phyloP scores from a whole-genome alignment of 2,888 invertebrate species.

The Diadegma fenestrale region DNA sequence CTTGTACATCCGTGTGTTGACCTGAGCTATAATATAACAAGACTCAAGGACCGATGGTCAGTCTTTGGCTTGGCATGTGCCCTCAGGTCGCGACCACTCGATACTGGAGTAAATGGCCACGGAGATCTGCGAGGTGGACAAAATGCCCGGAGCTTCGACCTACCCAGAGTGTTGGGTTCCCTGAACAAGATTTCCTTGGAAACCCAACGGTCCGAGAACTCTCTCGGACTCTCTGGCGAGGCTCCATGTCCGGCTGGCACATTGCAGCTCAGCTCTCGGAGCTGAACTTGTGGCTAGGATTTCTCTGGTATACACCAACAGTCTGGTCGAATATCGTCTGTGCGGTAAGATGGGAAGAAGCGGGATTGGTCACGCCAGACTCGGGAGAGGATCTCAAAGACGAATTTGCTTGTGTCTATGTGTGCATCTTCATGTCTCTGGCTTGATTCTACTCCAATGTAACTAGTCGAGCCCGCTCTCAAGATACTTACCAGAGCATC shows the following conservation, averaged over 20 bases:
- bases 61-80: conserved; percentile 57
- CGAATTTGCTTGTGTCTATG: not conserved
- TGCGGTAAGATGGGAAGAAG: conserved; percentile 54
- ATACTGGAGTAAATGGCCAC: conserved; percentile 75
- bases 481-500: conserved; percentile 57
- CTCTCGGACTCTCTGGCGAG: conserved; percentile 7
- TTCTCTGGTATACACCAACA: conserved; percentile 42
- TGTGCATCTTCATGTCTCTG: conserved; percentile 20
- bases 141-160: conserved; percentile 66
- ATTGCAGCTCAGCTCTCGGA: conserved; percentile 29
- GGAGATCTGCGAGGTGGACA: conserved; percentile 70
- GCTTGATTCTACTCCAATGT: conserved; percentile 24
- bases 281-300: conserved; percentile 54
- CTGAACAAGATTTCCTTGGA: conserved; percentile 57
- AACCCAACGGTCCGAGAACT: conserved; percentile 61
- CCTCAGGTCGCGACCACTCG: conserved; percentile 65
- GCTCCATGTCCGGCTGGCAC: conserved; percentile 34
- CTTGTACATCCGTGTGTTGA: conserved; percentile 41
- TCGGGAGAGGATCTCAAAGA: conserved; percentile 61
- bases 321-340: conserved; percentile 67
- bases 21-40: conserved; percentile 43
- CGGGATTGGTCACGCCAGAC: conserved; percentile 54
- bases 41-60: conserved; percentile 65
- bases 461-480: conserved; percentile 47
- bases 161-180: conserved; percentile 53